These are phyloP conservation scores for Gobio gobio DNA, from an alignment of 2,113 vertebrate genomes.

Conservation along the genomic window DNA sequence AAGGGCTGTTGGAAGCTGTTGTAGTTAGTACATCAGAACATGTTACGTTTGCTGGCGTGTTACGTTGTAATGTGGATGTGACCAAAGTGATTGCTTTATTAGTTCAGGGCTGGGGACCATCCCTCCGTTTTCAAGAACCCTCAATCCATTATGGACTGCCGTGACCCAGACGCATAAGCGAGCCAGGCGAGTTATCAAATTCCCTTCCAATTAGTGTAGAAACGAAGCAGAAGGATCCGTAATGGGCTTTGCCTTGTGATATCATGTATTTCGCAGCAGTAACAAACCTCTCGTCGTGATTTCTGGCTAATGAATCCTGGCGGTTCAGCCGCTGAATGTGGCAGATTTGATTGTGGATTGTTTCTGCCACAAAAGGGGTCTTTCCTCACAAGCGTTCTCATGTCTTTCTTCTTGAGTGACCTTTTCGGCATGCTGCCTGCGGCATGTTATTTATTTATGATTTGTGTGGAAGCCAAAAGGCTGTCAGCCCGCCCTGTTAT, in stretches of 20 bases:
- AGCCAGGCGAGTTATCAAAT: slow-evolving; percentile 60
- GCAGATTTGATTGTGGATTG: slow-evolving; percentile 63
- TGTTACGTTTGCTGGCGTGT: neutral
- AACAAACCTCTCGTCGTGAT: slow-evolving; percentile 69
- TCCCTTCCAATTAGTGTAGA: slow-evolving; percentile 73
- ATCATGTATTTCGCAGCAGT: slow-evolving; percentile 72
- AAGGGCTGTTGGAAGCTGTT: neutral
- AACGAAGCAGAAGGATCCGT: slow-evolving; percentile 71
- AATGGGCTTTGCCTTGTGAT: slow-evolving; percentile 67
- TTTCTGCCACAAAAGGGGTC: slow-evolving; percentile 39
- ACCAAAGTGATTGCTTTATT: neutral
- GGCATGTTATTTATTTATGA: slow-evolving; percentile 58
- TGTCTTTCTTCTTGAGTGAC: slow-evolving; percentile 39
- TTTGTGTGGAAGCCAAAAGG: slow-evolving; percentile 44
- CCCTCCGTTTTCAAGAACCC: neutral
- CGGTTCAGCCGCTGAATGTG: slow-evolving; percentile 59
- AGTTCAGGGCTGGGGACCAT: neutral
- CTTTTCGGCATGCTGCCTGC: slow-evolving; percentile 48
- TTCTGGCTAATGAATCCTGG: slow-evolving; percentile 67
- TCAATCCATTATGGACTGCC: neutral
- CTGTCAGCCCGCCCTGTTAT: slow-evolving; percentile 41
- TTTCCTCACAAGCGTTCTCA: neutral
- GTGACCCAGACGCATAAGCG: neutral
- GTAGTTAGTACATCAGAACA: neutral
- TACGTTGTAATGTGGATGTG: slow-evolving; percentile 3